Base-by-base conservation (phyloP, 2,888 invertebrate species). In the Andricus curvator region DNA sequence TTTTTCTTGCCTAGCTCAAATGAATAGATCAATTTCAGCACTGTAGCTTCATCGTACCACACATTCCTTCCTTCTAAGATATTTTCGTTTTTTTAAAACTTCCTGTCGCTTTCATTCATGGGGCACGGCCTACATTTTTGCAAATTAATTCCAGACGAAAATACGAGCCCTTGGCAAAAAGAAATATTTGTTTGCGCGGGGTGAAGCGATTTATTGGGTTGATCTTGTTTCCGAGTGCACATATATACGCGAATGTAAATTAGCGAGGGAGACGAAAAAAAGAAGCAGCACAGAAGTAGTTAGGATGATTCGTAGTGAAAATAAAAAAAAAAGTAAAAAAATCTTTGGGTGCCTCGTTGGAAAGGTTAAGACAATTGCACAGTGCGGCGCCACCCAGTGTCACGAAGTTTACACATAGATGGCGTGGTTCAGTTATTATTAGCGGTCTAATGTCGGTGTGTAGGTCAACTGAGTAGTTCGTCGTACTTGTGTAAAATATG, bases 381-480 rank as follows among this genome's bases (percentile, higher is more conserved):
- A 22, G 68, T 66, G 80, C 78, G 81, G 80, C 82, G 81, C 82
- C 81, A 84, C 81, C 83, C 81, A 81, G 80, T 81, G 85, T 77
- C 81, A 77, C 66, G 25, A n/a, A 66, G 37, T 66, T 66, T n/a
- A 66, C 33, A 66, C 62, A 22, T 25, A 22, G 81, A 83, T 84
- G 80, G 81, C 82, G 80, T 83, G 79, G 81, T 79, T 77, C 66
- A 80, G 80, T 85, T 88, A 88, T 88, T 89, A 88, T 88, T 88
- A 88, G 87, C 83, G 77, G 80, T 82, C 81, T 84, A 88, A 86
- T 88, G 86, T 88, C 88, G 86, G 86, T 88, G 88, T 85, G 87
- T 89, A 88, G 88, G 88, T 89, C 89, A 88, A 84, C 74, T 83
- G 83, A 83, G 83, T 83, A 81, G 84, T 83, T 85, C 83, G 82